These are phyloP conservation scores for Elmis aenea DNA, from an alignment of 2,888 invertebrate species.

Conservation along the genomic window DNA sequence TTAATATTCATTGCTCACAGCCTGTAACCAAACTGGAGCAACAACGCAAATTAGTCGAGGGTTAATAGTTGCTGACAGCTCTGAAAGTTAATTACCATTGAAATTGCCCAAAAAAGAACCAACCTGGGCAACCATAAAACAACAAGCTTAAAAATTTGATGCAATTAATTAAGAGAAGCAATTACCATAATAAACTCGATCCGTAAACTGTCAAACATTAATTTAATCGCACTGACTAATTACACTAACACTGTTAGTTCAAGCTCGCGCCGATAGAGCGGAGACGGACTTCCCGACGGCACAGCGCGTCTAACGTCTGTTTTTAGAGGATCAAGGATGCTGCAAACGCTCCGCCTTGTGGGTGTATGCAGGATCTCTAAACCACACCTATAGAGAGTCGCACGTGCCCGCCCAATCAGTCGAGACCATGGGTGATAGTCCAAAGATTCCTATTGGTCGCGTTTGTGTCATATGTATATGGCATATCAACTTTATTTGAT, in stretches of 20 bases:
- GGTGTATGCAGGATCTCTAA: constrained; percentile 27
- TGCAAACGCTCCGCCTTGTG: constrained; percentile 36
- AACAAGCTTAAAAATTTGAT: too few species aligned
- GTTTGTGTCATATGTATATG: constrained; percentile 18
- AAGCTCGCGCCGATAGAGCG: constrained; percentile 26
- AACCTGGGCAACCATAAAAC: too few species aligned
- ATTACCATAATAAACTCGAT: constrained; percentile 25
- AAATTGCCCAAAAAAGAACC: too few species aligned
- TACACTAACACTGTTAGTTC: constrained; percentile 26
- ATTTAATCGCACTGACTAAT: constrained; percentile 22
- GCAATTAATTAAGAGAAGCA: constrained; percentile 20
- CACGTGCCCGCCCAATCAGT: constrained; percentile 31
- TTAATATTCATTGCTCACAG: too few species aligned
- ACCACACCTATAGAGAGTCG: constrained; percentile 31
- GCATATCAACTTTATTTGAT: constrained; percentile 9
- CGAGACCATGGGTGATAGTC: constrained; percentile 29
- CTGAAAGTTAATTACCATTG: too few species aligned
- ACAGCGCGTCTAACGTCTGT: constrained; percentile 38
- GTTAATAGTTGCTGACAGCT: too few species aligned
- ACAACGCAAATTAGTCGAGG: too few species aligned
- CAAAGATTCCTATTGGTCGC: constrained; percentile 17
- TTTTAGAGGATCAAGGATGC: constrained; percentile 41
- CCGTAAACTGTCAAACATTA: constrained; percentile 22
- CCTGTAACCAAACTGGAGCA: too few species aligned
- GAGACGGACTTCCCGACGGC: constrained; percentile 36